Evolutionary conservation across 2,797 vertebrate species (phyloP), one percentile per base, ranked within the genome.

Genomic region (Enteromius argenteus): DNA sequence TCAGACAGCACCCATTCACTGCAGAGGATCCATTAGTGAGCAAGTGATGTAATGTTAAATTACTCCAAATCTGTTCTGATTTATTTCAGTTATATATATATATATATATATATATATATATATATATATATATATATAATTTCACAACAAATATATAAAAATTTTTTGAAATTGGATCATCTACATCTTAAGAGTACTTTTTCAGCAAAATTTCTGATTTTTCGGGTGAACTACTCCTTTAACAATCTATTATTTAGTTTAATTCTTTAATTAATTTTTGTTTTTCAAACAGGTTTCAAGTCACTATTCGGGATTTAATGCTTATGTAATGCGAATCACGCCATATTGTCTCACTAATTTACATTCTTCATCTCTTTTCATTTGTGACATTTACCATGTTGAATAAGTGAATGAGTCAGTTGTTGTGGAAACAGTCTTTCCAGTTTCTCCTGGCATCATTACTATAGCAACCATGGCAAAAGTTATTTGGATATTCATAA

Each of bases 391-490:
- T 32, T 32, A 64, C 15, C 30, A 32, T 32, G 37, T 11, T 58
- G 37, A 53, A 21, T 21, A 75, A 75, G 4, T 6, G 19, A 44
- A 44, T 8, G 10, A 75, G 30, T 56, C 37, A 19, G 37, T 49
- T 64, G 58, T 78, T 79, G 42, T 4, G 11, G 60, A 66, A 49
- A 79, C 60, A 15, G 11, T n/a, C 14, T 66, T 79, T 78, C n/a
- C 74, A 60, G 35, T 23, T 62, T 6, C 27, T 49, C 62, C n/a
- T 49, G 77, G 19, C 17, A 9, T 46, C n/a, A n/a, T 8, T 79
- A 15, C 62, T 49, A 79, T 46, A 79, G 77, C 42, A 79, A 79
- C 60, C 44, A 79, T 66, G 49, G 13, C 23, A 8, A 32, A 66
- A n/a, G 6, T 21, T 30, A n/a, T 14, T 32, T 49, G 19, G 5